phyloP scores from a whole-genome alignment of 2,797 vertebrate species.

The Aulostomus chinensis region DNA sequence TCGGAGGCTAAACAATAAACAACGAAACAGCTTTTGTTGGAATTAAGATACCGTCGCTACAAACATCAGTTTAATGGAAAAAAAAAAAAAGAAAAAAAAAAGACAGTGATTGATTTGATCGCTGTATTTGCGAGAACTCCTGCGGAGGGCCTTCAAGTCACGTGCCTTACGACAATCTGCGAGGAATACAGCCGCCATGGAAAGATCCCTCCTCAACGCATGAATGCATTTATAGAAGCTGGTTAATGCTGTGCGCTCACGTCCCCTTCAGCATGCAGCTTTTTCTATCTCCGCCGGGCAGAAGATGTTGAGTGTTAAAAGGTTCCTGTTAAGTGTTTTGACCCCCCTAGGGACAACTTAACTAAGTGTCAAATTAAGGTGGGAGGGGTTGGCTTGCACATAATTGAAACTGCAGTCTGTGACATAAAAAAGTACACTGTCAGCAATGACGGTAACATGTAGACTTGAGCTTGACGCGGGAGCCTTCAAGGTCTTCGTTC shows the following conservation, averaged over 20 bases:
- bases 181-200: too few relatives aligned
- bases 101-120: slow-evolving; percentile 7
- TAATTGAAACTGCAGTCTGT: slow-evolving; percentile 55
- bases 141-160: too few relatives aligned
- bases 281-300: slow-evolving; percentile 44
- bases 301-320: slow-evolving; percentile 47
- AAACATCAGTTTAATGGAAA: slow-evolving; percentile 9
- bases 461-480: slow-evolving; percentile 23
- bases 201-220: slow-evolving; percentile 6
- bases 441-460: slow-evolving; percentile 27
- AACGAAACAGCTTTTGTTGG: too few relatives aligned
- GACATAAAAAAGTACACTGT: slow-evolving; percentile 17
- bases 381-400: slow-evolving; percentile 35
- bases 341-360: slow-evolving; percentile 60
- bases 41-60: slow-evolving; percentile 10
- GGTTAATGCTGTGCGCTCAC: slow-evolving; percentile 21
- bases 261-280: slow-evolving; percentile 9
- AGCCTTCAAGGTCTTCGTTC: slow-evolving; percentile 60
- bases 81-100: too few relatives aligned
- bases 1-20: too few relatives aligned
- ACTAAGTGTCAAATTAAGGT: slow-evolving; percentile 58
- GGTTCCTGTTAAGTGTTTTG: slow-evolving; percentile 54
- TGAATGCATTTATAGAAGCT: slow-evolving; percentile 8
- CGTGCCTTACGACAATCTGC: too few relatives aligned
- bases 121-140: neutral